Evolutionary conservation across 1,140 invertebrate species (phyloP).

Genomic region (Drosophila busckii): DNA sequence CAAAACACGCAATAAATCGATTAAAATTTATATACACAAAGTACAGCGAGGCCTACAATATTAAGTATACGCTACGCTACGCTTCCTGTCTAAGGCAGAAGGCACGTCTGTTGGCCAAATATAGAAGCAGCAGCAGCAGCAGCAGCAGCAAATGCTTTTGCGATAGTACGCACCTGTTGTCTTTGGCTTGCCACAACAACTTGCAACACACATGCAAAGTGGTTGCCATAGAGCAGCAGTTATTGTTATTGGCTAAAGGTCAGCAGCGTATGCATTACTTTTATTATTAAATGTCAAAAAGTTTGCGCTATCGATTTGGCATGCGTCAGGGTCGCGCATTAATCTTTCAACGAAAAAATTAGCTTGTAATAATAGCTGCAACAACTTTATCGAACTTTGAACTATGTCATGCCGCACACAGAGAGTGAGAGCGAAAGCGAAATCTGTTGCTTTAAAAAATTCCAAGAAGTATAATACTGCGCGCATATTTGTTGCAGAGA

Average conservation of each 20-base stretch:
- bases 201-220: conserved; percentile 2
- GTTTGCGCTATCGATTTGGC: conserved; percentile 19
- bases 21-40: conserved; percentile 36
- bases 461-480: no score
- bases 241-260: neutral
- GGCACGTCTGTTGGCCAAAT: no score
- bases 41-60: neutral
- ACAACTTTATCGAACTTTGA: no score
- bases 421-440: no score
- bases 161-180: conserved; percentile 27
- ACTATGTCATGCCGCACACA: no score
- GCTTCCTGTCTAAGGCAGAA: conserved; percentile 21
- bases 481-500: no score
- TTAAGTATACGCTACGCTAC: conserved; percentile 30
- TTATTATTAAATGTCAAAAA: conserved; percentile 16
- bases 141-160: conserved; percentile 6
- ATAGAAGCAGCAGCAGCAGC: no score
- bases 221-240: neutral
- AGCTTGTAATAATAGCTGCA: no score
- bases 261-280: neutral
- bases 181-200: neutral
- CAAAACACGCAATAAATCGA: conserved; percentile 70
- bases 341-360: no score
- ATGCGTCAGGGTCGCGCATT: conserved; percentile 15
- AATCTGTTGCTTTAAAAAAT: no score